A percentile compares a stretch with the other conserved stretches of the same genome.
phyloP scores from a whole-genome alignment of 2,797 vertebrate genomes.

The Premnoplex brunnescens region DNA sequence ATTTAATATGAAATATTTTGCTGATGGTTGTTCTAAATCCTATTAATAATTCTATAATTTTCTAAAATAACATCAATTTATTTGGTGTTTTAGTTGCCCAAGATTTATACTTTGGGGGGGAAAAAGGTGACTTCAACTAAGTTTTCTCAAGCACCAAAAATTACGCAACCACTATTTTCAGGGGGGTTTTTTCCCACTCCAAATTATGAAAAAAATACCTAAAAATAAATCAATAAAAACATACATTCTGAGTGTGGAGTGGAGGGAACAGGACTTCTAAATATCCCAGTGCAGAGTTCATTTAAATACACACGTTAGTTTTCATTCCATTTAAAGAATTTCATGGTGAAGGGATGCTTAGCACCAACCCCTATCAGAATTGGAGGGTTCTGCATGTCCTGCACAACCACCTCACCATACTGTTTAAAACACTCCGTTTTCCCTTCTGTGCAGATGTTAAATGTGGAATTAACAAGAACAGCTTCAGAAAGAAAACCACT shows the following conservation, averaged over 20 bases:
- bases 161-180: not conserved
- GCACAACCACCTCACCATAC: not conserved
- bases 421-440: not conserved
- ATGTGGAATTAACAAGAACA: not conserved
- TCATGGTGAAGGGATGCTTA: not conserved
- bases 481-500: not conserved
- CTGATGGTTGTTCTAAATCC: not conserved
- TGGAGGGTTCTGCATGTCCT: not conserved
- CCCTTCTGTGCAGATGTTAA: not conserved
- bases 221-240: not conserved
- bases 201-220: fast-evolving
- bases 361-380: not conserved
- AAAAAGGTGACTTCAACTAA: not conserved
- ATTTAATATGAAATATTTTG: not conserved
- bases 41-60: not conserved
- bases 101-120: not conserved
- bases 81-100: not conserved
- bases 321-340: not conserved
- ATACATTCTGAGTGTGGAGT: not conserved
- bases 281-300: not conserved
- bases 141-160: not conserved
- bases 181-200: not conserved
- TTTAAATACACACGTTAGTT: not conserved
- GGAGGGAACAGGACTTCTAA: not conserved
- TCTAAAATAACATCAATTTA: not conserved